A percentile compares a stretch with the other conserved stretches of the same genome.
Conservation (phyloP, 2,797 vertebrate species). For the Halcyon badia region DNA sequence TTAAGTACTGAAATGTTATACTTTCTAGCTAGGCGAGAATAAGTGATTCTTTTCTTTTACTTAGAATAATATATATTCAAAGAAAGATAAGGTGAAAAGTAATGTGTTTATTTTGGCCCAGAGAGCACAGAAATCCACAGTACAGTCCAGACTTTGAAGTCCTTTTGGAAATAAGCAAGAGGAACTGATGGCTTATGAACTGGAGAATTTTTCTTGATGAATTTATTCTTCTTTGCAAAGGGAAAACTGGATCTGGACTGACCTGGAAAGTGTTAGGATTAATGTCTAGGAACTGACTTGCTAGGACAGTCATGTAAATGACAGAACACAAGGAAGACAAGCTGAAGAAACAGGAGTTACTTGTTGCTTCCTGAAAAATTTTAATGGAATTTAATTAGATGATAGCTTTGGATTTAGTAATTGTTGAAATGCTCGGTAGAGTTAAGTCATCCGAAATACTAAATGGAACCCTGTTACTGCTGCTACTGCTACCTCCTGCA, state of each 20-base stretch:
- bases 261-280: not conserved
- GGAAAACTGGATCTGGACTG: not conserved
- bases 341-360: not conserved
- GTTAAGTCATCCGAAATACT: not conserved
- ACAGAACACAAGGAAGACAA: not conserved
- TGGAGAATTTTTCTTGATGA: not conserved
- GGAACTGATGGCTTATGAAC: not conserved
- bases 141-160: not conserved
- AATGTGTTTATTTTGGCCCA: not conserved
- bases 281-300: not conserved
- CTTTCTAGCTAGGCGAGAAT: not conserved
- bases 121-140: not conserved
- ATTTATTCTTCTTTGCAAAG: not conserved
- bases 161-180: not conserved
- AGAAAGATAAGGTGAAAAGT: not conserved
- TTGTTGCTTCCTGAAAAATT: not conserved
- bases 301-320: not conserved
- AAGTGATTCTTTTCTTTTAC: not conserved
- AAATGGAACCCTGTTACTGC: not conserved
- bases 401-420: not conserved
- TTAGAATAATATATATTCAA: not conserved
- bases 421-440: not conserved
- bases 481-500: rapidly evolving
- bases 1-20: not conserved
- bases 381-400: not conserved